Evolutionary conservation across 2,888 invertebrate species (phyloP).

Genomic region (Drosophila putrida): DNA sequence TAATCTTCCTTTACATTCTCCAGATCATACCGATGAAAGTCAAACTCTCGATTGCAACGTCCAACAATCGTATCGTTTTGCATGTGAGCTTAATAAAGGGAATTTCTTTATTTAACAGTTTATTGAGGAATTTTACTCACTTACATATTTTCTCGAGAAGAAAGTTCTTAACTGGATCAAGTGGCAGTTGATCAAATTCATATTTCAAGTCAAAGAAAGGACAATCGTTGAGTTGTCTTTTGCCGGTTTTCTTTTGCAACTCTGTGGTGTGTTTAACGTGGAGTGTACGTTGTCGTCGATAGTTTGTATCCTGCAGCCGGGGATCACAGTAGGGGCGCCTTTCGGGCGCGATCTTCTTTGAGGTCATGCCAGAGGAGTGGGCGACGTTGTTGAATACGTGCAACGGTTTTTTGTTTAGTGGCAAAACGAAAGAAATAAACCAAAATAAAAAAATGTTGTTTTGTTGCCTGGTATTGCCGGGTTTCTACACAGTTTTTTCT

Average conservation of each 20-base stretch:
- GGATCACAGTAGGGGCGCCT: conserved; percentile 76
- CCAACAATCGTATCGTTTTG: conserved; percentile 81
- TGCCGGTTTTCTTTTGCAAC: conserved; percentile 48
- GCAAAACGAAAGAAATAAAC: conserved; percentile 31
- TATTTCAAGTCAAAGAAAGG: conserved; percentile 84
- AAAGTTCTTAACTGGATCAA: conserved; percentile 83
- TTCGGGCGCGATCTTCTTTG: conserved; percentile 67
- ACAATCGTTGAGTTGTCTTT: conserved; percentile 81
- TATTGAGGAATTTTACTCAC: neutral
- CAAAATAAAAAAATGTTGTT: conserved; percentile 41
- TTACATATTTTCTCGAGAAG: conserved; percentile 82
- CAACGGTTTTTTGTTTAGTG: conserved; percentile 18
- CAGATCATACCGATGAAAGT: conserved; percentile 78
- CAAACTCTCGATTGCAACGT: conserved; percentile 81
- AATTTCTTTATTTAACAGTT: neutral
- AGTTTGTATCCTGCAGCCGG: conserved; percentile 52
- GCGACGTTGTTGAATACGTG: no score
- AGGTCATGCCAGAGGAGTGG: conserved; percentile 21
- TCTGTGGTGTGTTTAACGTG: conserved; percentile 17
- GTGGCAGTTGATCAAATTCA: conserved; percentile 83
- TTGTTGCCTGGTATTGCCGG: conserved; percentile 42
- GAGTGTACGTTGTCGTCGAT: conserved; percentile 46
- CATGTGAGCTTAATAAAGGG: conserved; percentile 78
- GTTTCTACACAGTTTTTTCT: conserved; percentile 40
- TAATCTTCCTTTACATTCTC: conserved; percentile 59